Conservation (phyloP, 2,113 vertebrate species). For the mouse (Mus musculus) region DNA sequence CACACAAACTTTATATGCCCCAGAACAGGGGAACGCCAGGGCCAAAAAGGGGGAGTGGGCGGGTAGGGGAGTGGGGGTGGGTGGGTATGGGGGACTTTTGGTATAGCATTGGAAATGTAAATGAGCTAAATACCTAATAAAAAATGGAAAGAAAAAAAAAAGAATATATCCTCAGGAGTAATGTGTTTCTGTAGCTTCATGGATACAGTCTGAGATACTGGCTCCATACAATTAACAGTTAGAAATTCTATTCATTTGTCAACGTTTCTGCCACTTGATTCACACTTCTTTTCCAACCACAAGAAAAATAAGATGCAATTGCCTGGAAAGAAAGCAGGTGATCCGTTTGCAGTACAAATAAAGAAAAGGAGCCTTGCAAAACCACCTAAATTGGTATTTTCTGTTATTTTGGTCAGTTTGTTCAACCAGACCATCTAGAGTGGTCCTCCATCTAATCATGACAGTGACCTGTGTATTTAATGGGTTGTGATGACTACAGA, state of each 20-base stretch:
- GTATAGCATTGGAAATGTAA: too few species aligned
- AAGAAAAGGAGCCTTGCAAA: constrained; percentile 16
- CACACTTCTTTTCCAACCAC: background rate
- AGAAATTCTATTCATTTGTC: background rate
- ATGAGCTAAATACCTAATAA: too few species aligned
- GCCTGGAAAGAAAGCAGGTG: background rate
- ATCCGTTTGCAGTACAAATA: background rate
- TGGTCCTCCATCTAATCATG: background rate
- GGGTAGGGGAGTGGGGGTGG: too few species aligned
- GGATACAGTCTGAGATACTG: too few species aligned
- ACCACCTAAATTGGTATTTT: background rate
- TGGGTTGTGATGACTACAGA: background rate
- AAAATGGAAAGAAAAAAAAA: too few species aligned
- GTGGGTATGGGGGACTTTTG: too few species aligned
- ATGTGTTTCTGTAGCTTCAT: too few species aligned
- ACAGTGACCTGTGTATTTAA: background rate
- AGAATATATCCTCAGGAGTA: too few species aligned
- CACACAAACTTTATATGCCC: too few species aligned
- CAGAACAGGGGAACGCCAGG: too few species aligned
- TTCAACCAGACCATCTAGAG: background rate
- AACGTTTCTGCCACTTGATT: background rate
- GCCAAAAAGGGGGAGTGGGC: too few species aligned
- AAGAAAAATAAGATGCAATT: background rate
- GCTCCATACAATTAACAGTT: background rate
- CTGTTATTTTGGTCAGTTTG: background rate